Evolutionary conservation across 1,140 invertebrate genomes (phyloP).

Genomic region (Agrypnia vestita): DNA sequence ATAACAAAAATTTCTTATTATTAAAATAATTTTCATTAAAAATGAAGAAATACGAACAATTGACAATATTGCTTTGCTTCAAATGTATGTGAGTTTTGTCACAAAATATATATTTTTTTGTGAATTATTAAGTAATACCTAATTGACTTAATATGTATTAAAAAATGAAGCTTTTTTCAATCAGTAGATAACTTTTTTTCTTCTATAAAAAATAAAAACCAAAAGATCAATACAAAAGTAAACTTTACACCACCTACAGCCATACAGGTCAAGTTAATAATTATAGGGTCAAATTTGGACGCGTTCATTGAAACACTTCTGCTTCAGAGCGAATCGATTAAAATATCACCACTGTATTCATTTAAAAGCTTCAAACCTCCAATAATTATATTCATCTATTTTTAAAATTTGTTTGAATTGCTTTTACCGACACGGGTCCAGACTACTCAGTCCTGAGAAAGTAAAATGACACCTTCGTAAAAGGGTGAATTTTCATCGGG

Average conservation of each 20-base stretch:
- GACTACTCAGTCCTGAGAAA: not conserved
- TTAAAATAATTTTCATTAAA: too few species aligned
- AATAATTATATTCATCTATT: not conserved
- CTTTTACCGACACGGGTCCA: slow-evolving; percentile 8
- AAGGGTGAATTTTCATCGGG: not conserved
- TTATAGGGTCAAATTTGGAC: slow-evolving; percentile 1
- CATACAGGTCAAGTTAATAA: slow-evolving; percentile 9
- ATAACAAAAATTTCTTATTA: too few species aligned
- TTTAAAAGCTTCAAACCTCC: not conserved
- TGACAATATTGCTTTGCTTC: too few species aligned
- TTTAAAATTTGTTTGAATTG: not conserved
- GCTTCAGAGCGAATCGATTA: slow-evolving; percentile 27
- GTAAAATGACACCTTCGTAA: slow-evolving; percentile 1
- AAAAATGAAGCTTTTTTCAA: too few species aligned
- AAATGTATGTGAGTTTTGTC: too few species aligned
- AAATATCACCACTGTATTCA: slow-evolving; percentile 21
- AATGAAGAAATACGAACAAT: too few species aligned
- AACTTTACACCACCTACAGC: not conserved
- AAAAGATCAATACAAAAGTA: too few species aligned
- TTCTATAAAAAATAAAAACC: too few species aligned
- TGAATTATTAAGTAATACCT: too few species aligned
- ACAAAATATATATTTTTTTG: too few species aligned
- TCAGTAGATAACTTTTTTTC: too few species aligned
- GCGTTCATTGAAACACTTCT: slow-evolving; percentile 33
- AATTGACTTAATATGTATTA: too few species aligned